phyloP scores from a whole-genome alignment of 2,113 vertebrate genomes.

The Chiloscyllium plagiosum region DNA sequence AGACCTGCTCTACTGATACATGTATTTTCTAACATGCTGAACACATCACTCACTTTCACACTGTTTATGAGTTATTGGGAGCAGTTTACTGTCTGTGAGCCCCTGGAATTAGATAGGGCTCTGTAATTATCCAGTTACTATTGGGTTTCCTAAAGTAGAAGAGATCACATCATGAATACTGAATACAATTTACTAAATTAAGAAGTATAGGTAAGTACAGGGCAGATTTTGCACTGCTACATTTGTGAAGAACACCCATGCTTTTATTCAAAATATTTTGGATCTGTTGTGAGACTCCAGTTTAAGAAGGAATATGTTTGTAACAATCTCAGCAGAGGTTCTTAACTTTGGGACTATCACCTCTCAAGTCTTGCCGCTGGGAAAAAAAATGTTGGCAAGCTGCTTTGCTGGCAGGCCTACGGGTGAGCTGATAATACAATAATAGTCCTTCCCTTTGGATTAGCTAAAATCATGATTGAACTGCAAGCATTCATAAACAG shows the following conservation, averaged over 20 bases:
- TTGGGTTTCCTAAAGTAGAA: too few species aligned
- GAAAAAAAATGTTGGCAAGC: neutral
- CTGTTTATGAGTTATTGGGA: neutral
- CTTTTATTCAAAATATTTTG: neutral
- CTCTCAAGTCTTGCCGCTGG: neutral
- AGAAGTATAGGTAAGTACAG: neutral
- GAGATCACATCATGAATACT: too few species aligned
- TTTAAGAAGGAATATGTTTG: neutral
- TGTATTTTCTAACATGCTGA: neutral
- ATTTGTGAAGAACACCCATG: neutral
- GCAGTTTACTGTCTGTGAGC: constrained; percentile 8
- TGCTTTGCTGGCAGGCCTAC: neutral
- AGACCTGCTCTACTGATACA: neutral
- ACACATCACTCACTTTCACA: neutral
- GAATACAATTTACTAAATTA: too few species aligned
- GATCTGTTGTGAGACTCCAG: neutral
- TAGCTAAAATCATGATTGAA: neutral
- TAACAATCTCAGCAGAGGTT: neutral
- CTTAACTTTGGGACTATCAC: neutral
- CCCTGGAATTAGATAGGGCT: neutral
- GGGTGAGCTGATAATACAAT: neutral
- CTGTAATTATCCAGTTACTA: neutral
- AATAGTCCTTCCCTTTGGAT: neutral
- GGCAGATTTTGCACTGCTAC: neutral
- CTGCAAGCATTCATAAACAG: neutral